Conservation (phyloP, 2,797 vertebrate genomes). For the Oophaga sylvatica region DNA sequence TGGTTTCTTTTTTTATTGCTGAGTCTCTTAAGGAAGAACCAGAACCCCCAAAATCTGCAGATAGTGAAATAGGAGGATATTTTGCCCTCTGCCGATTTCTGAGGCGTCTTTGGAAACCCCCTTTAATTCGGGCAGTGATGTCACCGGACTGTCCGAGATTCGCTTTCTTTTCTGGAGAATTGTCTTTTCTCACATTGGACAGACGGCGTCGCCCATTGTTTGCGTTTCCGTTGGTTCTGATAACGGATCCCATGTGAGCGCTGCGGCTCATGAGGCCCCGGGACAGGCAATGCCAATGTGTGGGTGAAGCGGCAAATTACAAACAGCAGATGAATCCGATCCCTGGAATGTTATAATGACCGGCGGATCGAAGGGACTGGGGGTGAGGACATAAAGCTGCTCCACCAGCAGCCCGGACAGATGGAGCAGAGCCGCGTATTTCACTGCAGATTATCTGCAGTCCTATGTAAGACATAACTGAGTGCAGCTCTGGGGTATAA, state of each 20-base stretch:
- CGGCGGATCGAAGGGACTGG: neutral
- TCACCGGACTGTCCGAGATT: neutral
- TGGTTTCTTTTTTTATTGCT: too few species aligned
- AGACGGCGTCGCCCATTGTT: neutral
- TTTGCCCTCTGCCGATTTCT: neutral
- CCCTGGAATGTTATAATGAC: constrained; percentile 18
- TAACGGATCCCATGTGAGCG: constrained; percentile 18
- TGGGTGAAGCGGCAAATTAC: neutral
- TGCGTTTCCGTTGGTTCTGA: constrained; percentile 1
- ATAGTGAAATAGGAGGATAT: neutral
- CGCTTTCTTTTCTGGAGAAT: neutral
- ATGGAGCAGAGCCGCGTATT: too few species aligned
- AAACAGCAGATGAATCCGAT: constrained; percentile 37
- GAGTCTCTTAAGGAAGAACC: too few species aligned
- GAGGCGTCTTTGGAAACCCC: neutral
- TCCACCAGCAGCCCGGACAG: neutral
- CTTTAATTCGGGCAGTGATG: neutral
- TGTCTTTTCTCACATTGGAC: neutral
- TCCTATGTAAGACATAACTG: too few species aligned
- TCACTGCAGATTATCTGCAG: too few species aligned
- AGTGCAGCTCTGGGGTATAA: too few species aligned
- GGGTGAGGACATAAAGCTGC: neutral
- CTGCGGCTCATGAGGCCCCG: neutral
- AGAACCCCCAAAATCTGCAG: too few species aligned
- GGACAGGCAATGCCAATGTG: constrained; percentile 19